Percentiles rank a stretch among this genome's conserved stretches.
Conservation (phyloP, 1,140 invertebrate genomes). For the Antheraea pernyi region DNA sequence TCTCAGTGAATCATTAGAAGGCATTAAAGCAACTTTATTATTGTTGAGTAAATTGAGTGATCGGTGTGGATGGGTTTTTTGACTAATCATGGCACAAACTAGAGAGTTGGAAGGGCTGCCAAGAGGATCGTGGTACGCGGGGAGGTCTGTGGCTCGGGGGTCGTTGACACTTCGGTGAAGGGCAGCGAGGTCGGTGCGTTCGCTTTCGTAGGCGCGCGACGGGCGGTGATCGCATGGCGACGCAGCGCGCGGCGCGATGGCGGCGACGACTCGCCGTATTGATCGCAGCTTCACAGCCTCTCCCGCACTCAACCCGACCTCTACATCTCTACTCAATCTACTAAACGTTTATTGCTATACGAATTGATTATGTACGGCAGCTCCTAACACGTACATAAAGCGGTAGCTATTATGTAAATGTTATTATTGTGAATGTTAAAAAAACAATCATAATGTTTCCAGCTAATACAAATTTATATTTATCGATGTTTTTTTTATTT, state of each 20-base stretch:
- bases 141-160: slow-evolving; percentile 37
- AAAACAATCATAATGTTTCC: background rate
- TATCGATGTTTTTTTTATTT: background rate
- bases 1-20: background rate
- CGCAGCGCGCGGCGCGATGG: slow-evolving; percentile 18
- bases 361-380: slow-evolving; percentile 3
- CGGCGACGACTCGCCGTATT: slow-evolving; percentile 23
- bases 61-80: slow-evolving; percentile 11
- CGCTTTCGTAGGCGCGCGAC: slow-evolving; percentile 66
- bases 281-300: slow-evolving; percentile 29
- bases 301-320: slow-evolving; percentile 20
- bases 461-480: background rate
- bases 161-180: slow-evolving; percentile 72
- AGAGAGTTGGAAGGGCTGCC: slow-evolving; percentile 44
- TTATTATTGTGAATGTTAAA: background rate
- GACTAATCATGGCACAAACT: slow-evolving; percentile 65
- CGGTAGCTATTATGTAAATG: background rate
- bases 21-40: too few relatives aligned
- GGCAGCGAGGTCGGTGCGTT: slow-evolving; percentile 72
- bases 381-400: background rate
- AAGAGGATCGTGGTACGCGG: slow-evolving; percentile 23
- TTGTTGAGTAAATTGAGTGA: too few relatives aligned
- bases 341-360: slow-evolving; percentile 24
- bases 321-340: slow-evolving; percentile 27
- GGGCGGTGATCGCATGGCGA: slow-evolving; percentile 26